These are phyloP conservation scores for Machaerirhynchus nigripectus DNA, from an alignment of 2,113 vertebrate species.

Conservation along the genomic window DNA sequence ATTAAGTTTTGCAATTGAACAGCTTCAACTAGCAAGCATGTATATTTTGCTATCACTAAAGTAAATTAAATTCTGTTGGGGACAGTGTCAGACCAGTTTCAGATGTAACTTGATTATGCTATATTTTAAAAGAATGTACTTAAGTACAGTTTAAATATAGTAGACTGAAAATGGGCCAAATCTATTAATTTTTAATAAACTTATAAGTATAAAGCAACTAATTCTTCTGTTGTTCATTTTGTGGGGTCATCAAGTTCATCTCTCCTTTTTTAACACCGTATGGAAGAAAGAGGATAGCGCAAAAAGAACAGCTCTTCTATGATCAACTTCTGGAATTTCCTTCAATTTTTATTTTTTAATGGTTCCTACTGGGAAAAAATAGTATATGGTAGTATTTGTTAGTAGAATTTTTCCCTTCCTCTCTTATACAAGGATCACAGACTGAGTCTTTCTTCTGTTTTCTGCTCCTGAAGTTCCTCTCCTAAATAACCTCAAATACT, in stretches of 20 bases:
- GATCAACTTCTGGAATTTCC: not conserved
- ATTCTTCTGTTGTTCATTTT: not conserved
- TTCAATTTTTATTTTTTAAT: not conserved
- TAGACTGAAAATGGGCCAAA: not conserved
- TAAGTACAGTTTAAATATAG: not conserved
- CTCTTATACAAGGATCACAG: not conserved
- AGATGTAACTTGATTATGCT: not conserved
- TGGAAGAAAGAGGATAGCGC: not conserved
- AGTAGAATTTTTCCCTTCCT: not conserved
- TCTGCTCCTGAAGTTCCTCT: not conserved
- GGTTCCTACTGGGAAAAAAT: not conserved
- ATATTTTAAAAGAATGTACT: not conserved
- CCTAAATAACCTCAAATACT: not conserved
- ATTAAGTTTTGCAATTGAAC: not conserved
- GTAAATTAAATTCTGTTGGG: not conserved
- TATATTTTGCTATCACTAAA: not conserved
- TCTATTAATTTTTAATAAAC: not conserved
- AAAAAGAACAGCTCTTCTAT: not conserved
- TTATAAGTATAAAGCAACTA: not conserved
- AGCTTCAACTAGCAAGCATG: not conserved
- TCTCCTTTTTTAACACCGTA: not conserved
- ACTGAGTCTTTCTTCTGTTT: not conserved
- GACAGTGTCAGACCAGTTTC: not conserved
- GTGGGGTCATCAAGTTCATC: not conserved
- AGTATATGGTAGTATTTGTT: not conserved